Conservation (phyloP, 2,113 vertebrate species). For the Nesospiza acunhae region DNA sequence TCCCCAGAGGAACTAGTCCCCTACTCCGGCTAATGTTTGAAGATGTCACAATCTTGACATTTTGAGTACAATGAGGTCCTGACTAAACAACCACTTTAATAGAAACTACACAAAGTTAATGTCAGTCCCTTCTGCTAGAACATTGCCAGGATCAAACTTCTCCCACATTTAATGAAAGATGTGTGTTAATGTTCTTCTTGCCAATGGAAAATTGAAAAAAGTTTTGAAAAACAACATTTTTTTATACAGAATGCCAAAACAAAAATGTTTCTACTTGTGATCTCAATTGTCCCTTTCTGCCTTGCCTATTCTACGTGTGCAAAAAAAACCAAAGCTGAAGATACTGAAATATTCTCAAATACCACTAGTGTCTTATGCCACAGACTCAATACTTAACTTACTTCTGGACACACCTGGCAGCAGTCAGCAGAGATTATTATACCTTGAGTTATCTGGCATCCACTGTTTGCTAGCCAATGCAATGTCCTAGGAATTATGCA, state of each 20-base stretch:
- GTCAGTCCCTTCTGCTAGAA: background rate
- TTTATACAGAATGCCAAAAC: background rate
- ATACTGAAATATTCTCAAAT: background rate
- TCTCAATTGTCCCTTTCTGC: background rate
- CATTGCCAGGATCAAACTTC: background rate
- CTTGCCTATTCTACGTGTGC: background rate
- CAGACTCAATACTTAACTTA: background rate
- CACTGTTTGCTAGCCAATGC: background rate
- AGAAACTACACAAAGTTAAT: background rate
- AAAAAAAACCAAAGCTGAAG: background rate
- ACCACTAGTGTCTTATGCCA: background rate
- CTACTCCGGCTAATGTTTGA: background rate
- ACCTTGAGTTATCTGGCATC: background rate
- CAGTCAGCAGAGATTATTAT: background rate
- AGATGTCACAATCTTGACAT: conserved; percentile 25
- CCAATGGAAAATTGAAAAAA: background rate
- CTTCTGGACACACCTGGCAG: background rate
- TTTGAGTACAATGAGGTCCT: background rate
- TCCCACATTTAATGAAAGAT: background rate
- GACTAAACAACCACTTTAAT: background rate
- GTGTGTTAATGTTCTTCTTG: background rate
- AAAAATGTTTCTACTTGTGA: background rate
- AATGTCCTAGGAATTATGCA: background rate
- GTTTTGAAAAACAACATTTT: background rate
- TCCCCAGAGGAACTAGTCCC: background rate